Base-by-base conservation (phyloP, 2,113 vertebrate species). In the Neomonachus schauinslandi region DNA sequence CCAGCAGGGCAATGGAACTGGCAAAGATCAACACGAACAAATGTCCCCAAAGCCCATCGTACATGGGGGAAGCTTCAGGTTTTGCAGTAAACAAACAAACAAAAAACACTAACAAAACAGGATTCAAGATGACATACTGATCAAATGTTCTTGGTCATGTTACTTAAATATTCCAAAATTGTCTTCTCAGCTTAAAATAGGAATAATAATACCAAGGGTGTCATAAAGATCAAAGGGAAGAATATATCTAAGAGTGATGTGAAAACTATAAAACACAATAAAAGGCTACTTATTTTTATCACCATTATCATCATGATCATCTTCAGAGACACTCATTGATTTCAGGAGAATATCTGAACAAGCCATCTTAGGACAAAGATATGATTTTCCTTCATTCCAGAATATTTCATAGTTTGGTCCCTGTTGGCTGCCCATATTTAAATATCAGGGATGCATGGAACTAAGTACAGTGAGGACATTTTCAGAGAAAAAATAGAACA, bases 261-360 rank as follows among this genome's bases (percentile, higher is more conserved):
- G 28, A 63, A 95, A 95, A 69, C 24, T 24, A 86, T 33, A 39
- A 97, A 88, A 65, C 26, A 46, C 9, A 90, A 42, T 76, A 63
- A 81, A 89, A 61, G 85, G 7, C 1, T 13, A 65, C 8, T 87
- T 91, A 36, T n/a, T 92, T 77, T 95, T 55, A 83, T 65, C 16
- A 82, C n/a, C 67, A 26, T 55, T 67, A 15, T 84, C 82, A 89
- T 16, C n/a, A n/a, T 22, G 53, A 67, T 42, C 69, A 86, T 53
- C 49, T 71, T 80, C 39, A 80, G 61, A 94, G 22, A 74, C 2
- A 46, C 39, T 53, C 57, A 72, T 12, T 94, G 39, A 71, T 57
- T 86, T 79, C 83, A 69, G 83, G 81, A 76, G 22, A 96, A 36
- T 84, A 72, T 74, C 63, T 92, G 36, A 80, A 91, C 4, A 92